A percentile compares a stretch with the other conserved stretches of the same genome.
Evolutionary conservation across 2,797 vertebrate species (phyloP).

Genomic region (Acrocephalus scirpaceus): DNA sequence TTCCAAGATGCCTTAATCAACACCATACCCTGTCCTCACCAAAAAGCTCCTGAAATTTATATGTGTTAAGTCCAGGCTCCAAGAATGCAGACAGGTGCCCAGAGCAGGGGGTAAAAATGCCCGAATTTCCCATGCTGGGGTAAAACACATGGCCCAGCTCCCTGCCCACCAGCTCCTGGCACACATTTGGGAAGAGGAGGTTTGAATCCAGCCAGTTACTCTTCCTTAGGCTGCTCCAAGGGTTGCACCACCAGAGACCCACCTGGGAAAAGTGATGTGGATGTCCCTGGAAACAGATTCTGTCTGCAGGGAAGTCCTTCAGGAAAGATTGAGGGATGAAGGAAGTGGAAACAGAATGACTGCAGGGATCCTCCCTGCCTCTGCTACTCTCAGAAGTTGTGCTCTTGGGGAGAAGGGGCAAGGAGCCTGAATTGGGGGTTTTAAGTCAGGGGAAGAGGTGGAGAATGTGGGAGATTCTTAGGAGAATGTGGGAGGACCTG

Average conservation of each 20-base stretch:
- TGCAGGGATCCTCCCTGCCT: background rate
- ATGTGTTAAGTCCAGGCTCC: rapidly evolving
- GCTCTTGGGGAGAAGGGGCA: background rate
- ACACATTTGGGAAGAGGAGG: background rate
- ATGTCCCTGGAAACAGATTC: background rate
- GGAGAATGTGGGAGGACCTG: background rate
- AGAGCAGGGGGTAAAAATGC: background rate
- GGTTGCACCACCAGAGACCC: background rate
- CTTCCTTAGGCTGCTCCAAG: background rate
- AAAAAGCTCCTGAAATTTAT: background rate
- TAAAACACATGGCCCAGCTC: background rate
- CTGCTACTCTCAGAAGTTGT: background rate
- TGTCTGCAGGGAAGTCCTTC: background rate
- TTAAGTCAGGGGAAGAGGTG: background rate
- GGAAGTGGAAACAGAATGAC: background rate
- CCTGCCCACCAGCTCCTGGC: background rate
- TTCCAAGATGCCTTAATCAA: background rate
- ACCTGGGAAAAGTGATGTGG: background rate
- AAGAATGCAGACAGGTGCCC: background rate
- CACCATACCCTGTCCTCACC: background rate
- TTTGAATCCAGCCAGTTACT: background rate
- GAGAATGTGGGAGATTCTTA: background rate
- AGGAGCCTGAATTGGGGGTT: background rate
- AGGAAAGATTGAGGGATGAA: background rate
- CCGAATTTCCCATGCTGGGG: background rate